These are phyloP conservation scores for Microchrysa polita DNA, from an alignment of 2,888 invertebrate genomes.

Conservation along the genomic window DNA sequence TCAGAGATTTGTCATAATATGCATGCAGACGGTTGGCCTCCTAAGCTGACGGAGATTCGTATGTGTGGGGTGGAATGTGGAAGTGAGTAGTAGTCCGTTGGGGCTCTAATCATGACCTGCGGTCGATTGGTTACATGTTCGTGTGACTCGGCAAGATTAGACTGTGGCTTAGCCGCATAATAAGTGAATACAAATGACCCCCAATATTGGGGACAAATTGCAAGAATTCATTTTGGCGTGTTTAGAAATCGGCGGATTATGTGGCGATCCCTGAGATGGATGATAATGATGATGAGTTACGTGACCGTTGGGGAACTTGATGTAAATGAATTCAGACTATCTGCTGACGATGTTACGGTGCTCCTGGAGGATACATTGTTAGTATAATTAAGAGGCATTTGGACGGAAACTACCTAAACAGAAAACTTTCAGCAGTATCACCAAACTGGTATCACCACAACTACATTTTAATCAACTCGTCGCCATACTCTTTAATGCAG, in stretches of 20 bases:
- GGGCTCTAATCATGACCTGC: conserved; percentile 2
- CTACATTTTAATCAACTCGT: too few relatives aligned
- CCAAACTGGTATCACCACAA: too few relatives aligned
- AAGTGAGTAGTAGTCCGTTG: background rate
- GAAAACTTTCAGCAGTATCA: too few relatives aligned
- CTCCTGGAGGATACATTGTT: too few relatives aligned
- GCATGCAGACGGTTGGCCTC: background rate
- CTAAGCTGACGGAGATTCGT: background rate
- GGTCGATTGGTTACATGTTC: conserved; percentile 8
- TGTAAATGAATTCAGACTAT: too few relatives aligned
- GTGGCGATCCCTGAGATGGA: background rate
- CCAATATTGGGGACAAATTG: conserved; percentile 11
- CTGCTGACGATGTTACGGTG: too few relatives aligned
- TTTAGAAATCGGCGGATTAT: background rate
- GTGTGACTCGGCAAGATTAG: conserved; percentile 14
- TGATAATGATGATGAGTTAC: conserved; percentile 9
- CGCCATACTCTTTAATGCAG: too few relatives aligned
- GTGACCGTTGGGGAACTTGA: background rate
- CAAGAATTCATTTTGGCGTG: conserved; percentile 12
- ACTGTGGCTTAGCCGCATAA: background rate
- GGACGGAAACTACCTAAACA: too few relatives aligned
- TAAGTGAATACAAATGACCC: conserved; percentile 12
- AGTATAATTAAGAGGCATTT: too few relatives aligned
- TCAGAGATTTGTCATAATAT: conserved; percentile 36
- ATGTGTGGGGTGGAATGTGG: too few relatives aligned